These are phyloP conservation scores for Thecocarcelia acutangulata DNA, from an alignment of 2,888 invertebrate species.

Conservation along the genomic window DNA sequence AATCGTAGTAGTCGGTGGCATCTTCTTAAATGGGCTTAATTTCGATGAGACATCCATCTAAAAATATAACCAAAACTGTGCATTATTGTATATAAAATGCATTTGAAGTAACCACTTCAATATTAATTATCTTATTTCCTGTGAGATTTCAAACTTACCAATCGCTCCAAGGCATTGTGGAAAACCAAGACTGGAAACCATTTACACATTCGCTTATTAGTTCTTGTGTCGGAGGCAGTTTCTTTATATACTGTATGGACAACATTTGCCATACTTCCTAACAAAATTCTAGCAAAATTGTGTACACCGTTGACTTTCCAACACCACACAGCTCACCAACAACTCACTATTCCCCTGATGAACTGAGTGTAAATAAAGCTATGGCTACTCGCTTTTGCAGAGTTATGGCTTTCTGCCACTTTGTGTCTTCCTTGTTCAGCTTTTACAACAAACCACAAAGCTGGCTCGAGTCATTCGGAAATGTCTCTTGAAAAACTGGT, in stretches of 20 bases:
- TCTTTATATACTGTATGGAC: constrained; percentile 16
- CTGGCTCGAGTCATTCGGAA: constrained; percentile 29
- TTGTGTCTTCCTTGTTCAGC: constrained; percentile 14
- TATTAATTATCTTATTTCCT: too few species aligned
- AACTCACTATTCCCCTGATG: too few species aligned
- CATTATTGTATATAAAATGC: too few species aligned
- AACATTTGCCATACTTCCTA: constrained; percentile 18
- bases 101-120: too few species aligned
- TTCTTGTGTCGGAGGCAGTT: constrained; percentile 16
- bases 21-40: constrained; percentile 6
- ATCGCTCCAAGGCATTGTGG: too few species aligned
- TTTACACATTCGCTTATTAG: constrained; percentile 2
- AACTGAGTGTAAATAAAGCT: too few species aligned
- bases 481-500: constrained; percentile 22
- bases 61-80: background rate
- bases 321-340: too few species aligned
- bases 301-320: too few species aligned
- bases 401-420: constrained; percentile 3
- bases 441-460: background rate
- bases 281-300: constrained; percentile 7
- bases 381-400: too few species aligned
- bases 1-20: background rate
- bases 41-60: constrained; percentile 19
- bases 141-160: background rate
- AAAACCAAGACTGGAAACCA: background rate